phyloP scores from a whole-genome alignment of 2,888 invertebrate genomes.

The Pterostichus niger region DNA sequence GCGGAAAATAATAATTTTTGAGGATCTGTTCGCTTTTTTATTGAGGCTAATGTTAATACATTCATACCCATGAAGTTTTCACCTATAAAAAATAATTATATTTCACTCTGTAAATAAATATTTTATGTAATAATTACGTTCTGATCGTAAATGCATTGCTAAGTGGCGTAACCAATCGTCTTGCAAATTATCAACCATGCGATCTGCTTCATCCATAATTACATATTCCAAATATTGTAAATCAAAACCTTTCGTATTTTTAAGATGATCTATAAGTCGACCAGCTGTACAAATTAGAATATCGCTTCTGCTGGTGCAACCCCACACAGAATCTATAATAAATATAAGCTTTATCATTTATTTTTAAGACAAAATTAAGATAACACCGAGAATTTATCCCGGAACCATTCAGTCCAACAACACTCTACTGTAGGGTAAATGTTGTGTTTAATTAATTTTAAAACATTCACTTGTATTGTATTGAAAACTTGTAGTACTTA shows the following conservation, averaged over 20 bases:
- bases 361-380: background rate
- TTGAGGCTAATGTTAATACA: slow-evolving; percentile 23
- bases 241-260: slow-evolving; percentile 88
- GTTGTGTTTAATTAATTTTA: too few relatives aligned
- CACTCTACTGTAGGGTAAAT: too few relatives aligned
- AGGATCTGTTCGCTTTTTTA: slow-evolving; percentile 70
- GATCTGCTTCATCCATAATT: slow-evolving; percentile 98
- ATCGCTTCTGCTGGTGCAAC: slow-evolving; percentile 84
- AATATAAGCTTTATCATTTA: background rate
- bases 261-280: slow-evolving; percentile 94
- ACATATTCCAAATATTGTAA: slow-evolving; percentile 86
- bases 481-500: slow-evolving; percentile 71
- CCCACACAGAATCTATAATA: slow-evolving; percentile 79
- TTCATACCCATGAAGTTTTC: slow-evolving; percentile 7
- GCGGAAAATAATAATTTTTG: slow-evolving; percentile 99
- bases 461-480: too few relatives aligned
- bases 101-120: background rate
- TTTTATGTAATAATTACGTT: slow-evolving; percentile 68
- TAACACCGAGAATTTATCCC: background rate
- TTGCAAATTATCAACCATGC: slow-evolving; percentile 94
- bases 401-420: too few relatives aligned
- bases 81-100: slow-evolving; percentile 9
- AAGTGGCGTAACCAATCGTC: slow-evolving; percentile 94
- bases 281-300: slow-evolving; percentile 97
- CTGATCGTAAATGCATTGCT: slow-evolving; percentile 82